Conservation (phyloP, 2,888 invertebrate species). For the Acronicta psi region DNA sequence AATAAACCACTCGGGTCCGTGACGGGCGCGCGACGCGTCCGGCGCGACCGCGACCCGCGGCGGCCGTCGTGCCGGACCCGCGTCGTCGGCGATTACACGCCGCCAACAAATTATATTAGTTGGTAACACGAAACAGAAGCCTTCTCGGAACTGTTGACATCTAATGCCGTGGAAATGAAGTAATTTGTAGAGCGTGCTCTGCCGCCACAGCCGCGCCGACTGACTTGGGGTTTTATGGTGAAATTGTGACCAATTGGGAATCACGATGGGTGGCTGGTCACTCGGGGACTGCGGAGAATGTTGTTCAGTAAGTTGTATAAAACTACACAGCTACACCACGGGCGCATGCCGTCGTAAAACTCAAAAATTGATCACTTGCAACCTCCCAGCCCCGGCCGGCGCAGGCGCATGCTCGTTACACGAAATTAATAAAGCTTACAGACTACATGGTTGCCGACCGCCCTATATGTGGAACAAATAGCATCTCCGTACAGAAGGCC, state of each 20-base stretch:
- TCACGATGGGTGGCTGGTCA: constrained; percentile 28
- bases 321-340: no score
- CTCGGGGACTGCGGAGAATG: no score
- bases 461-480: not conserved
- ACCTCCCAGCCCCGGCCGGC: no score
- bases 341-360: constrained; percentile 1
- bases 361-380: no score
- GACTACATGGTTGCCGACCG: constrained; percentile 2
- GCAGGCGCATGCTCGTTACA: constrained; percentile 9
- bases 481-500: not conserved
- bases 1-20: constrained; percentile 25
- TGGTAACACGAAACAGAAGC: constrained; percentile 37
- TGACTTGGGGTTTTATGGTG: constrained; percentile 28
- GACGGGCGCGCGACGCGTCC: not conserved
- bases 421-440: constrained; percentile 18
- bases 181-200: constrained; percentile 17
- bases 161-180: constrained; percentile 31
- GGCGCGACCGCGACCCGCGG: not conserved
- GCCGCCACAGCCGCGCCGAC: not conserved
- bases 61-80: constrained; percentile 20
- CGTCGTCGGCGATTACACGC: constrained; percentile 33
- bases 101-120: constrained; percentile 16
- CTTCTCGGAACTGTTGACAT: constrained; percentile 34
- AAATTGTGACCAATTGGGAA: constrained; percentile 35
- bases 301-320: no score